Evolutionary conservation across 2,888 invertebrate species (phyloP), one percentile per base, ranked within the genome.

Genomic region (Acrocera orbiculus): DNA sequence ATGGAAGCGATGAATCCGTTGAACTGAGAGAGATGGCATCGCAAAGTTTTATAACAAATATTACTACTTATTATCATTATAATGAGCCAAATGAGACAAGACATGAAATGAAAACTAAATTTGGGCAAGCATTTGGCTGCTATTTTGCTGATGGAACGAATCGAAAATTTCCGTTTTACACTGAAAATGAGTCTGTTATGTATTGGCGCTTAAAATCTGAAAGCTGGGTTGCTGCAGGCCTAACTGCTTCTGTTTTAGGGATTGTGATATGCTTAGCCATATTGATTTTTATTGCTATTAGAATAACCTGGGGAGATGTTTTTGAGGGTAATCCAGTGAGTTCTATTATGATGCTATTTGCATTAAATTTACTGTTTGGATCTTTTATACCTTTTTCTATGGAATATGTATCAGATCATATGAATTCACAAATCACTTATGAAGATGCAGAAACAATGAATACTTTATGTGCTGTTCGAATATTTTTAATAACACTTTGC

Each of bases 261-360:
- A 64, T 70, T 16, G 52, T 76, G 3, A 67, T 75, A 27, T 73
- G 73, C 43, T 46, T 76, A 32, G 67, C 74, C 7, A 69, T 77
- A 27, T 60, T 72, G 17, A 64, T 69, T 30, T 79, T 78, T 47
- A 65, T 80, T 30, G 56, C 73, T 24, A 64, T 72, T 27, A 63
- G 76, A 20, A 65, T 76, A 30, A 71, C 72, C 40, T 64, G 68
- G 43, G 67, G 67, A 27, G 69, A 73, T 42, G 65, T 71, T 9
- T 63, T 77, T 16, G 77, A 78, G 48, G 76, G 76, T 5, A 75
- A 76, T 50, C 76, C 76, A 1, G 55, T 62, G 1, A 53, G 65
- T 7, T 64, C 66, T 2, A 55, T 69, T 11, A 41, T 66, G 5
- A 44, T 69, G 5, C 43, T 68, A 11, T 41, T 66, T 4, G 57